Evolutionary conservation across 2,797 vertebrate species (phyloP), one percentile per base, ranked within the genome.

Genomic region (Setipinna tenuifilis): DNA sequence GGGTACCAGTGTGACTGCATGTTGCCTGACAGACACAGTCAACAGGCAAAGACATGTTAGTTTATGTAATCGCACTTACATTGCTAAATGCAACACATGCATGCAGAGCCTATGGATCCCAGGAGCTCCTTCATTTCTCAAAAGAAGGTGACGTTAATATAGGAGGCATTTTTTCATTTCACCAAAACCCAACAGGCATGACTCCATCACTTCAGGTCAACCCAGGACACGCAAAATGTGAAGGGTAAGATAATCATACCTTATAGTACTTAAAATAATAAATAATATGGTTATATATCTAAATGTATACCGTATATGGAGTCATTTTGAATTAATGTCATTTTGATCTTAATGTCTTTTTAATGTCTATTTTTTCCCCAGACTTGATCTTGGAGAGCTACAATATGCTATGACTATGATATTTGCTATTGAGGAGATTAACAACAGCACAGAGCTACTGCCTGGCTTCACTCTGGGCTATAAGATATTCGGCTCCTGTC

Each of bases 91-190:
- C 25, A 71, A 86, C 88, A 23, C 88, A 86, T 59, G 28, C 90
- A 46, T 96, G 95, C 90, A 90, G 87, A 88, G 91, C 92, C 58
- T 95, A 95, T 84, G 93, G 93, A 57, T 90, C 91, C 83, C 91
- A 94, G 91, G 94, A 95, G 84, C 87, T 93, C 16, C 91, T 94
- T 89, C 84, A 94, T 89, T 95, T 96, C 92, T 94, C 91, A 84
- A 95, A 94, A 89, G 93, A 94, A 28, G 95, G 95, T 54, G 93
- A 96, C 85, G 89, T 95, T 87, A 94, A 90, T 88, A 94, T 96
- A 90, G 95, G 95, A 89, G 95, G 94, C 44, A 95, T 95, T 92
- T 96, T 96, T 91, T 95, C 95, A 89, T 95, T 96, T 88, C 95
- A 96, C 86, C 94, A 95, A 88, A 93, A 94, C 83, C 94, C 94